Evolutionary conservation across 2,888 invertebrate genomes (phyloP).

Genomic region (Acrobasis repandana): DNA sequence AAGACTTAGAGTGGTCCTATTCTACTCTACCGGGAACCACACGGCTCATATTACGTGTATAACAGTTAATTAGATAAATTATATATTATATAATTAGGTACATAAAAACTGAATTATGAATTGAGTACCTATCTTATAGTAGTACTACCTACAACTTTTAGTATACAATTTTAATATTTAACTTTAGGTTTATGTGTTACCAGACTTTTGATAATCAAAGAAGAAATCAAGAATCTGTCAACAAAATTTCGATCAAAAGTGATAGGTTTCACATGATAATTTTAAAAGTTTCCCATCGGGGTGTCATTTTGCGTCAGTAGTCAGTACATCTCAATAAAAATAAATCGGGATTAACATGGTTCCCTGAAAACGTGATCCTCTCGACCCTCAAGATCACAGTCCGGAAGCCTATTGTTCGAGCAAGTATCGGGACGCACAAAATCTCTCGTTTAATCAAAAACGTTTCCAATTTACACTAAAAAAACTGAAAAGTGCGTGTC

Average conservation of each 20-base stretch:
- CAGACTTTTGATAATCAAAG: neutral
- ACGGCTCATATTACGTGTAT: too few species aligned
- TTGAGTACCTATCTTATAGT: too few species aligned
- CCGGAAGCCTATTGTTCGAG: conserved; percentile 76
- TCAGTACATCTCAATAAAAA: conserved; percentile 30
- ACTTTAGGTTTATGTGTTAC: too few species aligned
- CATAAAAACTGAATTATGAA: too few species aligned
- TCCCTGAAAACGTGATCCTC: conserved; percentile 58
- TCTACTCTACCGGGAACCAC: too few species aligned
- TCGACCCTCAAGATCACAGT: conserved; percentile 51
- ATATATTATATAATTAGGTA: too few species aligned
- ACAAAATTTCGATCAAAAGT: neutral
- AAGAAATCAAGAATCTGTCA: neutral
- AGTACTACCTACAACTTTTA: too few species aligned
- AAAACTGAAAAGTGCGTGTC: conserved; percentile 26
- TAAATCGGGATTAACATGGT: conserved; percentile 44
- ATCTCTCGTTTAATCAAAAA: conserved; percentile 72
- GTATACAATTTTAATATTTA: too few species aligned
- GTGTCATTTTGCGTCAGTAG: conserved; percentile 3
- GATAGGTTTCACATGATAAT: neutral
- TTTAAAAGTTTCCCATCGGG: neutral
- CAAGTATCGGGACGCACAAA: conserved; percentile 60
- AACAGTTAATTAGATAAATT: too few species aligned
- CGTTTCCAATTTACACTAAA: conserved; percentile 68
- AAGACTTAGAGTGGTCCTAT: too few species aligned